These are phyloP conservation scores for Vulpes ferrilata DNA, from an alignment of 2,113 vertebrate genomes.

Conservation along the genomic window DNA sequence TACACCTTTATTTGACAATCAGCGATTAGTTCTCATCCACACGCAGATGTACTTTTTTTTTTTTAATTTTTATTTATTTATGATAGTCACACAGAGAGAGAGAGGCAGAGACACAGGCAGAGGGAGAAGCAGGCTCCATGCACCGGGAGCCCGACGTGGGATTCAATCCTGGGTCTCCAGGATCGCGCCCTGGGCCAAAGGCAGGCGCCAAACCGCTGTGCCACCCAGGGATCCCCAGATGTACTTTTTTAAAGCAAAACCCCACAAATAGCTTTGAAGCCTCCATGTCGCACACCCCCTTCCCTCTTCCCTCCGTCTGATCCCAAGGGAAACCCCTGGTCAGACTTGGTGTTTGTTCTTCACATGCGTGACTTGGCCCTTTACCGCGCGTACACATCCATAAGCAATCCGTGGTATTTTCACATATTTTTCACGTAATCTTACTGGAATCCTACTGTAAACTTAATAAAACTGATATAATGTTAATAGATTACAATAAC, in stretches of 20 bases:
- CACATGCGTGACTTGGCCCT: not conserved
- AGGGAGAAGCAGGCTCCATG: too few relatives aligned
- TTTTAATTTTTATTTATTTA: too few relatives aligned
- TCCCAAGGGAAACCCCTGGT: not conserved
- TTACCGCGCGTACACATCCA: not conserved
- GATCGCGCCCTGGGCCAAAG: too few relatives aligned
- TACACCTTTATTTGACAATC: too few relatives aligned
- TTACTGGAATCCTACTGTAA: not conserved
- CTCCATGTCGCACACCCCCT: not conserved
- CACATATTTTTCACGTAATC: not conserved
- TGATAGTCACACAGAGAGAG: too few relatives aligned
- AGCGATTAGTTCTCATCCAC: too few relatives aligned
- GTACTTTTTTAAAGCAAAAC: not conserved
- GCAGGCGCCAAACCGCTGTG: too few relatives aligned
- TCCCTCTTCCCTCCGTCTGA: not conserved
- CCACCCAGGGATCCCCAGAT: too few relatives aligned
- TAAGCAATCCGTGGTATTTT: not conserved
- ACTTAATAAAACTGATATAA: not conserved
- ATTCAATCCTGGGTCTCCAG: too few relatives aligned
- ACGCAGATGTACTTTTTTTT: not conserved
- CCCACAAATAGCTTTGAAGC: not conserved
- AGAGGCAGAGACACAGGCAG: too few relatives aligned
- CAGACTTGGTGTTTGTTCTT: not conserved
- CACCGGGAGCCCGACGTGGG: too few relatives aligned
- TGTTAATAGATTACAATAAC: slow-evolving; percentile 36